Base-by-base conservation (phyloP, 2,113 vertebrate species). In the Eleginops maclovinus region DNA sequence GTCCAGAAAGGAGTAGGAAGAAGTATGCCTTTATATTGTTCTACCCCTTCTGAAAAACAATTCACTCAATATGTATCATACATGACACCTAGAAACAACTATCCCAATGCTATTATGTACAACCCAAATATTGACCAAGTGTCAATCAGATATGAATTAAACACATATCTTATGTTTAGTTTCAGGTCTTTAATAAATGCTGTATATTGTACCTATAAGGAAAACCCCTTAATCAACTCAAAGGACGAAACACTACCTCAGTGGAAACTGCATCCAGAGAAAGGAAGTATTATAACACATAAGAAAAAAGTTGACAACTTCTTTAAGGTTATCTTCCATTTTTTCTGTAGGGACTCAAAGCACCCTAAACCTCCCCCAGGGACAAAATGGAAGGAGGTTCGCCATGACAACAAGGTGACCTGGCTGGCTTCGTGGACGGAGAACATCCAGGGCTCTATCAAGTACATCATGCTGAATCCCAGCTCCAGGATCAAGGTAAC, bases 381-480 rank as follows among this genome's bases (percentile, higher is more conserved):
- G 73, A 95, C 96, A 81, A 97, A 95, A 88, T 99, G 97, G 97
- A 99, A 99, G 90, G 97, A 98, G 78, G 94, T 99, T 59, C 95
- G 98, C 46, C 95, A 98, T 84, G 97, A 99, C 87, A 98, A 97
- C 87, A 99, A 98, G 79, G 98, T 99, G 82, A 99, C 97, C 56
- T 99, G 98, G 97, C 89, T 99, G 84, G 98, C 96, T 16, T 99
- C 97, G 2, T 99, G 98, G 98, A 99, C 97, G 0, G 97, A 99
- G 90, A 99, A 99, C 87, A 98, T 99, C 87, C 98, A 99, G 75
- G 97, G 97, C 70, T 99, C 97, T 59, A 99, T 99, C 90, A 99
- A 99, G 84, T 99, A 99, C 88, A 98, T 99, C 85, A 99, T 99
- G 97, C 90, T 99, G 85, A 99, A 99, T 62, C 97, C 98, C 22